Base-by-base conservation (phyloP, 2,113 vertebrate species). In the Ariopsis seemanni region DNA sequence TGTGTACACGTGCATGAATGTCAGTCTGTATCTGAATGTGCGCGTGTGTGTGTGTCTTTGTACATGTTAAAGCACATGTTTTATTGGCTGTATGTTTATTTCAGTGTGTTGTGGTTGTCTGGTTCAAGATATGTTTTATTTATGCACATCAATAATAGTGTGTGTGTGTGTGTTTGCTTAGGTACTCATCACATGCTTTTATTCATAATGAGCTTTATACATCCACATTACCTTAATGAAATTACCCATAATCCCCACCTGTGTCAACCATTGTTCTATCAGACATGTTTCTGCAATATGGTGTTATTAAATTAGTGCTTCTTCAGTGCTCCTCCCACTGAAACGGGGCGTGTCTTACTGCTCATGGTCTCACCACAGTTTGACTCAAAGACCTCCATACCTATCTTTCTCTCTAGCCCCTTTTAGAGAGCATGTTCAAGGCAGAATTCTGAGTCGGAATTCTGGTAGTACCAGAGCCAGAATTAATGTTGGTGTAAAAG, bases 151-250 rank as follows among this genome's bases (percentile, higher is more conserved):
- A 42, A 42, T 42, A 42, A 42, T 42, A 42, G 50, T 52, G 48
- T 55, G 34, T 34, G 2, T 18, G 50, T 67, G 52, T 88, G 22
- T 71, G 55, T 75, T 58, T 55, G 30, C 34, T 42, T 50, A 77
- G 78, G 72, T 81, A 22, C 60, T 87, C 75, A 55, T 84, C 83
- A 85, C 71, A 60, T 79, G 71, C 81, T 71, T 87, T 80, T 67
- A 81, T 89, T 86, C 34, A 9, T 83, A 83, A 88, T 84, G 82
- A 85, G 55, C 86, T 90, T 83, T 87, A 85, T 65, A 83, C 17
- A 85, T 85, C 5, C 75, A 71, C 83, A 89, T 89, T 89, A 85
- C 82, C 18, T 25, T 87, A 87, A 87, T 53, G 83, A 90, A 88
- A 78, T 82, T 82, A 79, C 78, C 75, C 30, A 79, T 77, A 75